These are phyloP conservation scores for Cryptocephalus moraei DNA, from an alignment of 2,888 invertebrate species.

Conservation along the genomic window DNA sequence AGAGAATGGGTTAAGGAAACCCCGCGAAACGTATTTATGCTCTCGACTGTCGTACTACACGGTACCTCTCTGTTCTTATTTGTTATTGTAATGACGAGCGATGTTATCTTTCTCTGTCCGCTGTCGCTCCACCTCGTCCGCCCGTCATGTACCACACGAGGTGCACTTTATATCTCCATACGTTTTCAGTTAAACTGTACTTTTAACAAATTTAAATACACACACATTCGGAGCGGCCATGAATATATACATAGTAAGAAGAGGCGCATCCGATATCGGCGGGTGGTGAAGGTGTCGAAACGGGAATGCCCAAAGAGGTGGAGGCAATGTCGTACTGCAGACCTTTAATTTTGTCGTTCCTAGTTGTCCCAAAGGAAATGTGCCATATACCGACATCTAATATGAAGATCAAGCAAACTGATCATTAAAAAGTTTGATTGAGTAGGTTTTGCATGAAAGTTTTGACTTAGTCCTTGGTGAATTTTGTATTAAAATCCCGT, in stretches of 20 bases:
- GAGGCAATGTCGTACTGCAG: too few relatives aligned
- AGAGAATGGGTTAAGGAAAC: background rate
- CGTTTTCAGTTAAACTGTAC: slow-evolving; percentile 11
- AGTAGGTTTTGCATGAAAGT: too few relatives aligned
- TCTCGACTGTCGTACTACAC: slow-evolving; percentile 28
- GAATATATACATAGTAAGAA: slow-evolving; percentile 11
- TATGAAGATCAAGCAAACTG: too few relatives aligned
- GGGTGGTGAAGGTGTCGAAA: too few relatives aligned
- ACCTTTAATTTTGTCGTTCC: too few relatives aligned
- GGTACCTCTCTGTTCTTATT: slow-evolving; percentile 36
- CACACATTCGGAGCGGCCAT: slow-evolving; percentile 5
- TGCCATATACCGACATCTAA: too few relatives aligned
- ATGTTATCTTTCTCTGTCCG: slow-evolving; percentile 34
- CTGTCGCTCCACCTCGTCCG: slow-evolving; percentile 33
- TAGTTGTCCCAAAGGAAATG: too few relatives aligned
- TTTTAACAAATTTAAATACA: slow-evolving; percentile 15
- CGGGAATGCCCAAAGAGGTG: too few relatives aligned
- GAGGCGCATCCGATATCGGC: too few relatives aligned
- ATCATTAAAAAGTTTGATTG: too few relatives aligned
- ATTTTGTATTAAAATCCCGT: too few relatives aligned
- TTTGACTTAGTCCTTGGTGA: too few relatives aligned
- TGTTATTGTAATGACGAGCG: slow-evolving; percentile 39
- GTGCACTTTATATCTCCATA: slow-evolving; percentile 29
- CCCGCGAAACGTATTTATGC: slow-evolving; percentile 26
- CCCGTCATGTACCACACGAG: slow-evolving; percentile 30